Conservation (phyloP, 2,888 invertebrate species). For the Drosophila fungiperda region DNA sequence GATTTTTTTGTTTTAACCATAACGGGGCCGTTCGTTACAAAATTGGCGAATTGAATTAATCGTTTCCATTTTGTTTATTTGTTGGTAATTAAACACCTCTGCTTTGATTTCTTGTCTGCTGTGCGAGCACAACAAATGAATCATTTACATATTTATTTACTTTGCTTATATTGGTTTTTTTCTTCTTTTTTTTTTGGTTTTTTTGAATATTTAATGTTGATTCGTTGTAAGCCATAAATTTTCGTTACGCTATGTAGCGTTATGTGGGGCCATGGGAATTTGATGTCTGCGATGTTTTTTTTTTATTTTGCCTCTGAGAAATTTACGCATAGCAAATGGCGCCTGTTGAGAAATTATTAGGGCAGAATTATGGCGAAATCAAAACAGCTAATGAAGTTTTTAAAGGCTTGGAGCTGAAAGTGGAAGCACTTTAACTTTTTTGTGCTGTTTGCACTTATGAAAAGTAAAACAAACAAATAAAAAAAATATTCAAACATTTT, state of each 20-base stretch:
- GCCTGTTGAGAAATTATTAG: slow-evolving; percentile 78
- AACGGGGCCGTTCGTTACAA: slow-evolving; percentile 71
- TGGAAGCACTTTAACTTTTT: slow-evolving; percentile 1
- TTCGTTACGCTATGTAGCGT: slow-evolving; percentile 63
- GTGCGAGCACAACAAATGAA: slow-evolving; percentile 73
- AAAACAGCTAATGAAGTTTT: slow-evolving; percentile 69
- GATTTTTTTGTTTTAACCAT: slow-evolving; percentile 53
- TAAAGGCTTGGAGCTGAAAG: slow-evolving; percentile 1
- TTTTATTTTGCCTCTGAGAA: slow-evolving; percentile 17
- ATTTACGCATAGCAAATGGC: slow-evolving; percentile 60
- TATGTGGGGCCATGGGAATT: slow-evolving; percentile 74
- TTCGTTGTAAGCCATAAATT: slow-evolving; percentile 79
- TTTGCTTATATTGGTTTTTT: slow-evolving; percentile 16
- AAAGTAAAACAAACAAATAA: not conserved
- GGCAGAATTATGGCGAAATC: slow-evolving; percentile 76
- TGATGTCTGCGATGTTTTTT: slow-evolving; percentile 22
- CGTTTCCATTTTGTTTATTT: slow-evolving; percentile 81
- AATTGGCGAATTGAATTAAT: slow-evolving; percentile 82
- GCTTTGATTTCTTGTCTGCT: slow-evolving; percentile 77
- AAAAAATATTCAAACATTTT: too few relatives aligned
- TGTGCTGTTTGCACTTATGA: not conserved
- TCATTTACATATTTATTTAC: slow-evolving; percentile 70
- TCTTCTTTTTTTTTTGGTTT: slow-evolving; percentile 14
- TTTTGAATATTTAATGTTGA: slow-evolving; percentile 69
- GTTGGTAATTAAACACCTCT: slow-evolving; percentile 82